Percentiles rank a stretch among this genome's conserved stretches.
Evolutionary conservation across 2,797 vertebrate species (phyloP).

Genomic region (Orientallactaga sibirica): DNA sequence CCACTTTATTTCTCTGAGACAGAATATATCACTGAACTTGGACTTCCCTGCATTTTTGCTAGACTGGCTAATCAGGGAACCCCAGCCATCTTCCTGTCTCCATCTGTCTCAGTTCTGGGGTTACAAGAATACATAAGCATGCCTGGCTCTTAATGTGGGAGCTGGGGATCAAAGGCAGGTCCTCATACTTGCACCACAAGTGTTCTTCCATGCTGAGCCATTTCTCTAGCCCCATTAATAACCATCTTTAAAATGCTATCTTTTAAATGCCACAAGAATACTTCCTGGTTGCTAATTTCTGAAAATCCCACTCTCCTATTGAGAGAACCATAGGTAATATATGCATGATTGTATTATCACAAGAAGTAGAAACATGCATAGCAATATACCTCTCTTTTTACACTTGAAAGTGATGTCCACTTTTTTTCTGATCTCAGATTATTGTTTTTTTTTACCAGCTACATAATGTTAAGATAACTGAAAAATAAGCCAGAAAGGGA

Average conservation of each 20-base stretch:
- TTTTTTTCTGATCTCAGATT: background rate
- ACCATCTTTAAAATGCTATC: background rate
- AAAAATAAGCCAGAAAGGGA: too few species aligned
- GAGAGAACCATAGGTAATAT: background rate
- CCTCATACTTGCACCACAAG: too few species aligned
- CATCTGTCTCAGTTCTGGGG: too few species aligned
- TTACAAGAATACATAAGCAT: too few species aligned
- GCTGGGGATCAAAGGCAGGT: too few species aligned
- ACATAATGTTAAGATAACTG: background rate
- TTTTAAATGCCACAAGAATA: background rate
- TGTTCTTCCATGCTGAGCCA: too few species aligned
- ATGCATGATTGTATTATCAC: background rate
- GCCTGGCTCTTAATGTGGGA: too few species aligned
- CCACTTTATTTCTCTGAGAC: too few species aligned
- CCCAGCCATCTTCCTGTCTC: too few species aligned
- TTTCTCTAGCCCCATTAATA: background rate
- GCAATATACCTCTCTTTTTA: background rate
- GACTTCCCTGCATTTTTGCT: too few species aligned
- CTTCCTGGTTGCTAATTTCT: background rate
- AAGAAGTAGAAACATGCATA: background rate
- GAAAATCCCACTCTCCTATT: background rate
- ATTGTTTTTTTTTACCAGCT: slow-evolving; percentile 1
- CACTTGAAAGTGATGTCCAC: background rate
- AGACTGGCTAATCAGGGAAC: too few species aligned
- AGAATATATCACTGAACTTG: too few species aligned